Conservation (phyloP, 2,797 vertebrate species). For the Gadopsis marmoratus region DNA sequence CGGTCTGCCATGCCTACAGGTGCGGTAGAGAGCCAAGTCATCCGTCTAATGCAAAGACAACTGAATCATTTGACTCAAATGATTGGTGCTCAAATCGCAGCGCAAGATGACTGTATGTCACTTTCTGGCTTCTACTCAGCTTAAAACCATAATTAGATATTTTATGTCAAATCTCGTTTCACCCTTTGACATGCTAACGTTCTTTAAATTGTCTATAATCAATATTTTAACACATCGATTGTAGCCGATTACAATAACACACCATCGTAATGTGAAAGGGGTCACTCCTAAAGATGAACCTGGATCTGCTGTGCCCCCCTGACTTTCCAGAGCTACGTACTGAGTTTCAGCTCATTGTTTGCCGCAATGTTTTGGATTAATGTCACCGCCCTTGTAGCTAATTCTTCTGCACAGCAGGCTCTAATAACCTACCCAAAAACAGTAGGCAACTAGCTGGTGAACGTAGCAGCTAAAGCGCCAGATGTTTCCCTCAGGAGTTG, state of each 20-base stretch:
- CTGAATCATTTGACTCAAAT: conserved; percentile 1
- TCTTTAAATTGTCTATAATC: not conserved
- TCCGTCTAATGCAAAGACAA: not conserved
- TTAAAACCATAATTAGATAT: not conserved
- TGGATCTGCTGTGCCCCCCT: not conserved
- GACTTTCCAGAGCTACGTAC: not conserved
- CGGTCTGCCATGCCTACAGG: conserved; percentile 91
- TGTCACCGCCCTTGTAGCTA: not conserved
- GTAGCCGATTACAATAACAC: not conserved
- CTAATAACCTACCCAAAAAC: not conserved
- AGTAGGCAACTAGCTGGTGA: not conserved
- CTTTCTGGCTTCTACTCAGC: not conserved
- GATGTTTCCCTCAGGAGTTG: too few species aligned
- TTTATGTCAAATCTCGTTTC: not conserved
- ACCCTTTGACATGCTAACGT: not conserved
- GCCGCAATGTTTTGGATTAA: not conserved
- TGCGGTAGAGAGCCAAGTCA: conserved; percentile 58
- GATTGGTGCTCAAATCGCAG: not conserved
- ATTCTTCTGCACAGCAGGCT: too few species aligned
- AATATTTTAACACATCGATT: too few species aligned
- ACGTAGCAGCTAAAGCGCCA: too few species aligned
- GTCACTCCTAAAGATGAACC: too few species aligned
- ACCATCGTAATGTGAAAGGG: not conserved
- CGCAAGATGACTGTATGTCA: not conserved
- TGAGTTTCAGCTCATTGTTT: not conserved